These are phyloP conservation scores for Ischnura elegans DNA, from an alignment of 2,888 invertebrate genomes.

Conservation along the genomic window DNA sequence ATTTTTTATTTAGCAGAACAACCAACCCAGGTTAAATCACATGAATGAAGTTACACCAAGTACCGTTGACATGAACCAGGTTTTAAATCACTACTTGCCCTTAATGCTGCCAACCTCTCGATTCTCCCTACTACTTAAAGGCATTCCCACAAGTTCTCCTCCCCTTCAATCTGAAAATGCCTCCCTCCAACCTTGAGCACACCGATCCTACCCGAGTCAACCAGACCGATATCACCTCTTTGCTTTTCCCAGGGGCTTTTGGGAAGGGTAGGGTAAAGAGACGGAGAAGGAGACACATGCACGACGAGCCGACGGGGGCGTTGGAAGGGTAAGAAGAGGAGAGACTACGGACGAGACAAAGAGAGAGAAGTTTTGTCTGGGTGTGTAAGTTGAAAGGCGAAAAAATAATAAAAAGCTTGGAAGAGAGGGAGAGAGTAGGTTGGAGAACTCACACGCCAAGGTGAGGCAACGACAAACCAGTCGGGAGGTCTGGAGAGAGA, in stretches of 20 bases:
- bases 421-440: background rate
- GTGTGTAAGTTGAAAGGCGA: background rate
- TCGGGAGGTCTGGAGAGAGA: background rate
- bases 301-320: background rate
- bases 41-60: no score
- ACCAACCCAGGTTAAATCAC: no score
- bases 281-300: constrained; percentile 7
- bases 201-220: background rate
- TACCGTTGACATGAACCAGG: no score
- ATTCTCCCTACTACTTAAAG: background rate
- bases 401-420: background rate
- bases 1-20: no score
- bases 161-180: background rate
- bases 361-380: background rate
- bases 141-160: constrained; percentile 1
- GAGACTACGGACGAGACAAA: background rate
- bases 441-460: constrained; percentile 15
- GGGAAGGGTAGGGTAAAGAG: no score
- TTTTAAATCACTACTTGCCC: background rate
- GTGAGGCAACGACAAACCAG: background rate
- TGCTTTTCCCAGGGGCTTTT: constrained; percentile 42
- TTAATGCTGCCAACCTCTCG: background rate
- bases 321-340: background rate
- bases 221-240: background rate
- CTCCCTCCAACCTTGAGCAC: background rate